phyloP scores from a whole-genome alignment of 2,797 vertebrate genomes.

The Gallinago nigripennis region DNA sequence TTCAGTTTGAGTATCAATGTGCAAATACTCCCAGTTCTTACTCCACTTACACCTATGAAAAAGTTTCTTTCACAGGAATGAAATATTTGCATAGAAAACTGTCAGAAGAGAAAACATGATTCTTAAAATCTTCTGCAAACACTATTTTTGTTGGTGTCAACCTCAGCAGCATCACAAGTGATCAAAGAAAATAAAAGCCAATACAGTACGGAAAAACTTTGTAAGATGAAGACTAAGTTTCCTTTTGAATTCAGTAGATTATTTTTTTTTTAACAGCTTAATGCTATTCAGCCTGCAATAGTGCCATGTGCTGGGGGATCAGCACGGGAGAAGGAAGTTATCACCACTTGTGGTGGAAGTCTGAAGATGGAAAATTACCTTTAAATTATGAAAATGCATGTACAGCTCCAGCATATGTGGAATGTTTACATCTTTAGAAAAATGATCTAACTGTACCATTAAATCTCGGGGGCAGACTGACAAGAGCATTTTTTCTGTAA shows the following conservation, averaged over 20 bases:
- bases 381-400: neutral
- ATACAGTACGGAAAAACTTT: neutral
- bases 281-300: neutral
- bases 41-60: neutral
- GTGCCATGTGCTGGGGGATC: neutral
- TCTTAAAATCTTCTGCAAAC: neutral
- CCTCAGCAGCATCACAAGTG: neutral
- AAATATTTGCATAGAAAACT: neutral
- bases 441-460: neutral
- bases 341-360: rapidly evolving
- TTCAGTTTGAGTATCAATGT: neutral
- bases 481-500: neutral
- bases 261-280: neutral
- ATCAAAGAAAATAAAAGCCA: neutral
- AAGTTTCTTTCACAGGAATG: neutral
- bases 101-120: neutral
- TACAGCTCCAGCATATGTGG: neutral
- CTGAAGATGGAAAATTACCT: neutral
- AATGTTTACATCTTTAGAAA: neutral
- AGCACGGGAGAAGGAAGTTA: neutral
- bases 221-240: neutral
- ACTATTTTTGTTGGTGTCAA: neutral
- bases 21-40: neutral
- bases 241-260: neutral
- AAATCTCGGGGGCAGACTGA: neutral